Base-by-base conservation (phyloP, 2,888 invertebrate genomes). In the Lasioglossum pauxillum region DNA sequence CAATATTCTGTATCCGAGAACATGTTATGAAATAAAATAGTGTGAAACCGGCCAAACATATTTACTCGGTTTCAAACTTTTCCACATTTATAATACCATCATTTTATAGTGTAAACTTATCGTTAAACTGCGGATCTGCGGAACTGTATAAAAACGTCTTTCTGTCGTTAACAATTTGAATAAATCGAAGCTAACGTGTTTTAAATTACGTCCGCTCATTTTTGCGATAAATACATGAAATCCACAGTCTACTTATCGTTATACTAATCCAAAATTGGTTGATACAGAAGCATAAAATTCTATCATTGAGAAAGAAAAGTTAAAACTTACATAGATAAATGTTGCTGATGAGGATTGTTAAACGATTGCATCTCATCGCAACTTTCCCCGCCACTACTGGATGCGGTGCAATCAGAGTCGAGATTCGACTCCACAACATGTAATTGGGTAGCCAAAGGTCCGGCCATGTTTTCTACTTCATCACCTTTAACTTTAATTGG, bases 331-430 rank as follows among this genome's bases (percentile, higher is more conserved):
- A 98, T 97, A 82, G 97, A 96, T 95, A 98, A 96, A 86, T 96
- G 96, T 93, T 97, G 97, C 93, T 98, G 98, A 93, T 97, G 97
- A 75, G 97, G 96, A 95, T 98, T 98, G 95, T 97, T 98, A 95
- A 97, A 98, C 85, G 96, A 95, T 90, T 98, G 97, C 95, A 97
- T 97, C 95, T 99, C 99, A 96, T 99, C 99, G 95, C 98, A 98
- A 93, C 98, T 98, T 95, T 99, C 99, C 53, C 98, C 98, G 78
- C 98, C 99, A 27, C 99, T 99, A 93, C 98, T 99, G 86, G 98
- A 98, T 27, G 97, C 98, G 1, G 99, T 99, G 57, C 98, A 98
- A 96, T 99, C 99, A 1, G 98, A 98, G 95, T 99, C 99, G 88
- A 98, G 96, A 92, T 97, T 97, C 84, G 96, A 96, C 94, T 98